phyloP scores from a whole-genome alignment of 1,140 invertebrate genomes.

The Drosophila bocki region DNA sequence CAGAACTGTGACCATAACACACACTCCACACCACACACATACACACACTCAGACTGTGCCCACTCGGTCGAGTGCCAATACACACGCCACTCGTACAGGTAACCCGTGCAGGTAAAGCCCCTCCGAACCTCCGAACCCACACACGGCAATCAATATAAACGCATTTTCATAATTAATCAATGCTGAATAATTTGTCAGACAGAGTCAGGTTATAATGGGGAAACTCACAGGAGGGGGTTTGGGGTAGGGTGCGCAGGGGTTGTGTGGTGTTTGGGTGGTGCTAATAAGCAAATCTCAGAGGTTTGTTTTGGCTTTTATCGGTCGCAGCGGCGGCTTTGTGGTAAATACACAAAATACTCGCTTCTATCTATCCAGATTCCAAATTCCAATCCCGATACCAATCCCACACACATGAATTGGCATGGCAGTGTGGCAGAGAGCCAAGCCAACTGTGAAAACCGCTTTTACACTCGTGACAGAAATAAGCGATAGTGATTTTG shows the following conservation, averaged over 20 bases:
- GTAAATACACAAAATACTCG: slow-evolving; percentile 59
- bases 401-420: slow-evolving; percentile 38
- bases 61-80: slow-evolving; percentile 4
- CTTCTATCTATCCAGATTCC: slow-evolving; percentile 43
- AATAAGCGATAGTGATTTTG: slow-evolving; percentile 23
- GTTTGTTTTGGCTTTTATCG: slow-evolving; percentile 79
- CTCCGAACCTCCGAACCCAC: slow-evolving; percentile 9
- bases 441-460: slow-evolving; percentile 45
- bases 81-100: slow-evolving; percentile 4
- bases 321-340: slow-evolving; percentile 68
- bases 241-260: not conserved
- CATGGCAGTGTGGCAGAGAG: slow-evolving; percentile 9
- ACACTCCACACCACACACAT: slow-evolving; percentile 8
- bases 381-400: slow-evolving; percentile 20
- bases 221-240: not conserved
- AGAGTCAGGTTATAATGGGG: slow-evolving; percentile 42
- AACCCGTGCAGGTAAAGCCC: slow-evolving; percentile 4
- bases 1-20: slow-evolving; percentile 36
- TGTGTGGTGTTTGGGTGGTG: slow-evolving; percentile 27
- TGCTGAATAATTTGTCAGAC: slow-evolving; percentile 77
- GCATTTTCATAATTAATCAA: slow-evolving; percentile 83
- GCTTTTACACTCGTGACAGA: slow-evolving; percentile 42
- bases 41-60: not conserved
- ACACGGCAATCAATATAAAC: slow-evolving; percentile 76
- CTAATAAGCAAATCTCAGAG: slow-evolving; percentile 72